A percentile compares a stretch with the other conserved stretches of the same genome.
These are phyloP conservation scores for Dendrocopos noguchii DNA, from an alignment of 2,113 vertebrate genomes.

Conservation along the genomic window DNA sequence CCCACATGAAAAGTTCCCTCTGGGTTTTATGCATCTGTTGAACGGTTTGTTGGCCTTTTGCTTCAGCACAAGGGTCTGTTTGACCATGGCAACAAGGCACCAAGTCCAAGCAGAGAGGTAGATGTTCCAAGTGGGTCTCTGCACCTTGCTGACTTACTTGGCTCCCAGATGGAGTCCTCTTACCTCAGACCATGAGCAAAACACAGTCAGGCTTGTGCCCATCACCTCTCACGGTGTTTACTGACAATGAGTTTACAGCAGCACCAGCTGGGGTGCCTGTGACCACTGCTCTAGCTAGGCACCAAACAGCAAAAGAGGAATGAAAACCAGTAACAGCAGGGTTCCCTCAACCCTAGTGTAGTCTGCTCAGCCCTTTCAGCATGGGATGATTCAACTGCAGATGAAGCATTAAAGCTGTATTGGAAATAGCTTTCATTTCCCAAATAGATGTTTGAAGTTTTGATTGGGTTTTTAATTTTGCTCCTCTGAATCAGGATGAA, in stretches of 20 bases:
- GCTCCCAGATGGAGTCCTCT: not conserved
- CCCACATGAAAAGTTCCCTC: not conserved
- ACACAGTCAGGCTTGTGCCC: fast-evolving
- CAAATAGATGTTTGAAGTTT: not conserved
- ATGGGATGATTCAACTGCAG: not conserved
- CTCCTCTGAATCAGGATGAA: constrained; percentile 15
- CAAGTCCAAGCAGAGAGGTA: not conserved
- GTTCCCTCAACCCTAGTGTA: not conserved
- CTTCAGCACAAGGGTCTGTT: not conserved
- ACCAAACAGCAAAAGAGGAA: not conserved
- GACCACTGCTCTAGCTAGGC: not conserved
- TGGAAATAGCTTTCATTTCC: constrained; percentile 21
- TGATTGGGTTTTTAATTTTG: not conserved
- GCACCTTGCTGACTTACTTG: not conserved
- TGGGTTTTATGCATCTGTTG: not conserved
- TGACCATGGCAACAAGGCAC: not conserved
- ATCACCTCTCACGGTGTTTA: fast-evolving
- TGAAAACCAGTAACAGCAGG: not conserved
- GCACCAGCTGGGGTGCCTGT: not conserved
- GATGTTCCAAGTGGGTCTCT: not conserved
- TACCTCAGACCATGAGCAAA: not conserved
- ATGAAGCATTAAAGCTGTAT: not conserved
- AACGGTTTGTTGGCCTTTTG: not conserved
- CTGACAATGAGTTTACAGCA: not conserved
- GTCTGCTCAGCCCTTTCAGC: not conserved